Evolutionary conservation across 2,797 vertebrate genomes (phyloP), one percentile per base, ranked within the genome.

Genomic region (Mormyrus proboscirostris): DNA sequence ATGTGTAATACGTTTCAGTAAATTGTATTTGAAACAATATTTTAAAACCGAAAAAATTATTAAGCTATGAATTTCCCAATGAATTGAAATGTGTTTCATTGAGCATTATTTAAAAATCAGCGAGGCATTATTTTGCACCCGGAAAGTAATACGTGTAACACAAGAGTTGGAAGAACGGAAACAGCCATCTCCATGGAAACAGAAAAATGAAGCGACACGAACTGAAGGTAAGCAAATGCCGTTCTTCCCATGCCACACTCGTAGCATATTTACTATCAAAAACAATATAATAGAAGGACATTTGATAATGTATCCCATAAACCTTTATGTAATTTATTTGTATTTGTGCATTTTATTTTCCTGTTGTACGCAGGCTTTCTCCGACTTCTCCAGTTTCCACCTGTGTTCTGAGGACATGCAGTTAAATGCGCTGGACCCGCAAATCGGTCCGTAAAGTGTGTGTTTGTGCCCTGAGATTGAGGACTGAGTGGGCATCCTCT

Each of bases 181-280:
- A 59, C 33, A 76, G 38, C 57, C 9, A 44, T 90, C 76, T 88
- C 87, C n/a, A 88, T 90, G 76, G 87, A 88, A 89, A 90, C 89
- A 57, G 38, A 25, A 14, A 90, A 88, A 88, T 69, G 19, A 44
- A 59, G 41, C 41, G 69, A 73, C 69, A 53, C 50, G 49, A 53
- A 55, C 84, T 53, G 51, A 41, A 2, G 25, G 85, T 86, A 86
- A 86, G 33, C 19, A 4, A 22, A 49, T 57, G 14, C 9, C 3
- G 19, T 51, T 86, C 22, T 86, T 50, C 22, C 10, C 29, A 38
- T 73, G 41, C 69, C 69, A 76, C 2, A 79, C 73, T 79, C 41
- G 29, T 79, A 79, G 38, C 41, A 44, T n/a, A 44, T 79, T 76
- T 44, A 69, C 12, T 19, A 19, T 19, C 2, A 76, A 41, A 76